phyloP scores from a whole-genome alignment of 2,888 invertebrate genomes.

The Drosophila melanosoma region DNA sequence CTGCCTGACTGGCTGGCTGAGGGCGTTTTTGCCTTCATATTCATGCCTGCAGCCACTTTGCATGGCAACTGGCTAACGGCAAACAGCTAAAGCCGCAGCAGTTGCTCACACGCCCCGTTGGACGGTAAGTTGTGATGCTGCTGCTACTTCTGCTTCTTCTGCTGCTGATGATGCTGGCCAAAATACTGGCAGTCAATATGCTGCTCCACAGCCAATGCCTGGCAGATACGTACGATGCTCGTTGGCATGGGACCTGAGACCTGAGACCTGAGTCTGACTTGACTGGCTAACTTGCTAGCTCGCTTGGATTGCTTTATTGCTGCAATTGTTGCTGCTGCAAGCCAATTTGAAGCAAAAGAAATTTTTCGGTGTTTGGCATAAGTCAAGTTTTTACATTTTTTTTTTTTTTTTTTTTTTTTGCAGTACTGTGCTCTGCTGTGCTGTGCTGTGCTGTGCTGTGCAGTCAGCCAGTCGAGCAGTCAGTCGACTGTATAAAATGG shows the following conservation, averaged over 20 bases:
- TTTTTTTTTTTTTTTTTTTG: constrained; percentile 9
- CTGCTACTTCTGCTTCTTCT: not conserved
- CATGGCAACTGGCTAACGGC: constrained; percentile 58
- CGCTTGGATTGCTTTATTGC: constrained; percentile 66
- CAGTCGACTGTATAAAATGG: constrained; percentile 81
- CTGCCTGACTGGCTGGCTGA: not conserved
- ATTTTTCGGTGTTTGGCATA: constrained; percentile 77
- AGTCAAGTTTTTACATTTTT: constrained; percentile 66
- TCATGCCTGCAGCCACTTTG: constrained; percentile 46
- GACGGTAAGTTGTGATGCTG: constrained; percentile 50
- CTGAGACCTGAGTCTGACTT: constrained; percentile 13
- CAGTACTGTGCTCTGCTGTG: constrained; percentile 32
- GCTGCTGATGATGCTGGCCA: constrained; percentile 25
- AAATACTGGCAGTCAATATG: constrained; percentile 65
- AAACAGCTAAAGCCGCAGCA: constrained; percentile 29
- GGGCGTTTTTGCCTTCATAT: constrained; percentile 25
- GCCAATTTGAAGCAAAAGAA: constrained; percentile 72
- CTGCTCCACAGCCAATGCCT: constrained; percentile 63
- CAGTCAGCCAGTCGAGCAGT: constrained; percentile 64
- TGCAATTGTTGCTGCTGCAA: constrained; percentile 58
- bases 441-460: constrained; percentile 37
- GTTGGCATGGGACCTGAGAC: constrained; percentile 7
- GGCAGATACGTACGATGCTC: constrained; percentile 45
- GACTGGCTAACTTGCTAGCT: constrained; percentile 43
- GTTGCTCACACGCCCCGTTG: constrained; percentile 77